Evolutionary conservation across 2,888 invertebrate species (phyloP), one percentile per base, ranked within the genome.

Genomic region (Cheiracanthium punctorium): DNA sequence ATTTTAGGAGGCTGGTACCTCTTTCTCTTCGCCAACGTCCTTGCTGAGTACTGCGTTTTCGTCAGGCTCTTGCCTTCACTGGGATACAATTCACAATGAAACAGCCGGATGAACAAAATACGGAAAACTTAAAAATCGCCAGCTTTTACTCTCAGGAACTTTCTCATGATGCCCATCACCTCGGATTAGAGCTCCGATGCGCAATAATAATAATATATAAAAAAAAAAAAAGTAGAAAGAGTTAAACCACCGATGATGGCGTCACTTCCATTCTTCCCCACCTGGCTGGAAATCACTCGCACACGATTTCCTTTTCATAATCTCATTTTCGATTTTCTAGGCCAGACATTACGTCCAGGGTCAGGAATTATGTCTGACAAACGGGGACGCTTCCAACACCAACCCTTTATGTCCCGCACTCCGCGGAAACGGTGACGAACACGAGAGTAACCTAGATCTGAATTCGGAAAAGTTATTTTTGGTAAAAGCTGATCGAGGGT

Each of bases 291-390:
- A 37, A 37, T 37, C 37, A 37, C 37, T 37, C 37, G 37, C 37
- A 10, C 58, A 24, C 58, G 58, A 58, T 58, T 58, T 58, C 58
- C 58, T 58, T 58, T 58, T 58, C 58, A 58, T 17, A 58, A 24
- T 58, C 58, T 58, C 58, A 24, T 58, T 58, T 58, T 58, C 58
- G 58, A 58, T 58, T 58, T 58, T 58, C 58, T 58, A 58, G 58
- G 58, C 24, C 58, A 58, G 58, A 58, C 58, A 58, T 17, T 24
- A 24, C 58, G 58, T 24, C 58, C 58, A 58, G 58, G 58, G 58
- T 58, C 58, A 58, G 58, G 20, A 58, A 58, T 24, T 8, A 24
- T 24, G 58, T 24, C 58, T 58, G 58, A 58, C 58, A 24, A 58
- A 58, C 43, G 43, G 43, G 43, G 43, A 48, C 43, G 17, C 43